Percentiles rank a stretch among this genome's conserved stretches.
Conservation (phyloP, 1,140 invertebrate genomes). For the Andrena cerasifolii region DNA sequence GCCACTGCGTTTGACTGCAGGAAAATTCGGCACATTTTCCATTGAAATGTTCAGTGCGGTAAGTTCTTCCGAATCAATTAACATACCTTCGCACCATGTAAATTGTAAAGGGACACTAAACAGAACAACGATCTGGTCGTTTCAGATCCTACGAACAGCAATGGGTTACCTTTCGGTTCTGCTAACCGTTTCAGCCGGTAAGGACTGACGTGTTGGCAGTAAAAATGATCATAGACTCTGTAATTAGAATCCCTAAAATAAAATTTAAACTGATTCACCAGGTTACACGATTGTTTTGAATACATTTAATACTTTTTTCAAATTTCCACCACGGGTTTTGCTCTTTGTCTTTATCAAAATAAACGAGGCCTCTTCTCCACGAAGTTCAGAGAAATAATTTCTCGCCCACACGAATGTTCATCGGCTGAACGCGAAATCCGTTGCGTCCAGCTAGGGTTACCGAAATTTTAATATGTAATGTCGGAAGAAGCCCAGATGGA, state of each 20-base stretch:
- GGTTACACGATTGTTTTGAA: neutral
- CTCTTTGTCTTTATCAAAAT: too few species aligned
- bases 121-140: neutral
- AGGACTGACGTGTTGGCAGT: neutral
- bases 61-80: too few species aligned
- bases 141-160: slow-evolving; percentile 55
- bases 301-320: neutral
- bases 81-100: too few species aligned
- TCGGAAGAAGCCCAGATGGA: neutral
- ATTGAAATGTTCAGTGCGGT: slow-evolving; percentile 59
- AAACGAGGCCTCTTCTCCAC: too few species aligned
- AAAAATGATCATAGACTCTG: neutral
- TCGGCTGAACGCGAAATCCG: too few species aligned
- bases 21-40: slow-evolving; percentile 56
- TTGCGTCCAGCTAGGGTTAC: too few species aligned
- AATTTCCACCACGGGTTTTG: too few species aligned
- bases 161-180: slow-evolving; percentile 60
- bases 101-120: neutral
- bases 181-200: slow-evolving; percentile 38
- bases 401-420: too few species aligned
- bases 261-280: neutral
- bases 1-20: slow-evolving; percentile 52
- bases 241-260: neutral
- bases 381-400: too few species aligned
- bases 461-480: too few species aligned